Evolutionary conservation across 2,888 invertebrate species (phyloP), one percentile per base, ranked within the genome.

Genomic region (Lamproptera curius): DNA sequence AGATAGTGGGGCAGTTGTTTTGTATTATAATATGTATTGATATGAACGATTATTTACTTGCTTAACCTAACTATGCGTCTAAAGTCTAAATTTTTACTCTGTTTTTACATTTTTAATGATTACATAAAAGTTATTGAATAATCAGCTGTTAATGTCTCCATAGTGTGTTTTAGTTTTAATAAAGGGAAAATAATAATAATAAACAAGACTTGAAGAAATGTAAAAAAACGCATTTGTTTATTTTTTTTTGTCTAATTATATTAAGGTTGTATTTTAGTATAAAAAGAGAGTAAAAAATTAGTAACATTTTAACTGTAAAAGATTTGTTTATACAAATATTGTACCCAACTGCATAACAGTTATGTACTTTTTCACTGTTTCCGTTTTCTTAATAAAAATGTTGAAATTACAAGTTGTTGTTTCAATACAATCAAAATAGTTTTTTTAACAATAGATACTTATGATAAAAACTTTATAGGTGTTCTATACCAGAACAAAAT

Each of bases 331-430:
- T 76, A 67, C 71, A 74, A 76, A 79, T 70, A 73, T 73, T 80
- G 75, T 86, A 86, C 83, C 81, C 80, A 80, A 76, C 77, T 75
- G 77, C 84, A 83, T 83, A 85, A 86, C 85, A 84, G 83, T 84
- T 84, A 83, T 83, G 81, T 86, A 87, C 86, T 87, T 87, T 87
- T 87, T 87, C 86, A 86, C 86, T 84, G 86, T 87, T 87, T 86
- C 86, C 80, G 86, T 87, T 87, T 87, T 87, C 86, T 79, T 83
- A 86, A 87, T 86, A 86, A 87, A 76, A 87, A 86, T 83, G 82
- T 86, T 86, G 76, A 85, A 86, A 86, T 81, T 78, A 78, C 49
- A 49, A 49, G 17, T n/a, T 14, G 13, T 28, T 16, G 16, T 48
- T 43, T 43, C 2, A 14, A n/a, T 34, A 23, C 23, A n/a, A n/a